These are phyloP conservation scores for Drosophila truncata DNA, from an alignment of 1,140 invertebrate species.

Conservation along the genomic window DNA sequence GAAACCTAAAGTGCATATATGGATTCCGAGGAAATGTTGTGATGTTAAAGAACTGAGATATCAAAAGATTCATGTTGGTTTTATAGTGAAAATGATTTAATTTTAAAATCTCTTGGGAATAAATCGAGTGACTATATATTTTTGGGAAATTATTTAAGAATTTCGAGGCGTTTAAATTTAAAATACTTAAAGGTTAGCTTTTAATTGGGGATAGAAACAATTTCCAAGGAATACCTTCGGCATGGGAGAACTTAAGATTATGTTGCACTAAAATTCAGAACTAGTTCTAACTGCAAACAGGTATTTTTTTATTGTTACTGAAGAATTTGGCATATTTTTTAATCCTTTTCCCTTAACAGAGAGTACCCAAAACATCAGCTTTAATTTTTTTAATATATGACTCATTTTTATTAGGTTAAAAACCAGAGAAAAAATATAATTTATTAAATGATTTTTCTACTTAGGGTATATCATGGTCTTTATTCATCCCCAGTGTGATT, in stretches of 20 bases:
- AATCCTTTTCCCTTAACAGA: too few species aligned
- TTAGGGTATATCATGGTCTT: constrained; percentile 12
- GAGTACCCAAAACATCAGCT: too few species aligned
- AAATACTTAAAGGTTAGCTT: background rate
- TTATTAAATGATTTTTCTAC: background rate
- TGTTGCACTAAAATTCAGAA: background rate
- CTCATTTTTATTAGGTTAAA: background rate
- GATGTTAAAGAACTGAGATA: background rate
- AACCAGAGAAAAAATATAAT: too few species aligned
- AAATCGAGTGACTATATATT: background rate
- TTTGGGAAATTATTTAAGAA: background rate
- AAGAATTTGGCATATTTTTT: too few species aligned
- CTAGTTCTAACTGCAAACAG: background rate
- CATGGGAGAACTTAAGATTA: too few species aligned
- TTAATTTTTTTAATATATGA: too few species aligned
- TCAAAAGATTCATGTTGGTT: background rate
- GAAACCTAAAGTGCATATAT: constrained; percentile 47
- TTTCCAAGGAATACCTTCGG: background rate
- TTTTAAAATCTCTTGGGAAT: background rate
- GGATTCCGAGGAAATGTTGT: constrained; percentile 50
- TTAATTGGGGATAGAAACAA: background rate
- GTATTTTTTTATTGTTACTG: background rate
- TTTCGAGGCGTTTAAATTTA: background rate
- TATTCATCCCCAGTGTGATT: background rate
- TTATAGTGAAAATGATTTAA: background rate